Percentiles rank a stretch among this genome's conserved stretches.
Conservation (phyloP, 2,113 vertebrate species). For the Nyctibius bracteatus region DNA sequence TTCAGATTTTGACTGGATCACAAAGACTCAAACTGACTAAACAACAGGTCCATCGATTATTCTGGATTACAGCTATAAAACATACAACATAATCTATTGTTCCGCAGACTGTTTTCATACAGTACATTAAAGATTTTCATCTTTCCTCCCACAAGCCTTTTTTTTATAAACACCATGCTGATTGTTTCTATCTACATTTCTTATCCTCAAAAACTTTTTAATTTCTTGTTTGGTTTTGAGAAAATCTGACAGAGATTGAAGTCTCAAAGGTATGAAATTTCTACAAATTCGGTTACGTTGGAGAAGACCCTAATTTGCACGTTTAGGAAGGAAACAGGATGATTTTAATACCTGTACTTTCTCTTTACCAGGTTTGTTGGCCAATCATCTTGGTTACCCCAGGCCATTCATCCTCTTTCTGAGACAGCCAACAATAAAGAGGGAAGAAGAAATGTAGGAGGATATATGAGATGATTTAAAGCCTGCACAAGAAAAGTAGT, state of each 20-base stretch:
- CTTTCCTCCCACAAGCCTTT: neutral
- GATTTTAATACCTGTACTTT: neutral
- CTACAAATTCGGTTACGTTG: neutral
- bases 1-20: neutral
- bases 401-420: neutral
- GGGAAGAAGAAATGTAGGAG: neutral
- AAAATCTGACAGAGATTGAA: neutral
- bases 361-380: neutral
- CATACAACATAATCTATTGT: neutral
- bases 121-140: neutral
- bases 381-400: neutral
- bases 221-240: neutral
- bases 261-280: neutral
- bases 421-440: neutral
- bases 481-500: neutral
- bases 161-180: neutral
- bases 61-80: neutral
- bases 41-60: neutral
- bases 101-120: neutral
- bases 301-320: neutral
- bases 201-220: neutral
- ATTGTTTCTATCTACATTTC: neutral
- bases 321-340: neutral
- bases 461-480: neutral
- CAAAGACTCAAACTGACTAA: neutral